Conservation (phyloP, 2,113 vertebrate genomes). For the Thermophis baileyi region DNA sequence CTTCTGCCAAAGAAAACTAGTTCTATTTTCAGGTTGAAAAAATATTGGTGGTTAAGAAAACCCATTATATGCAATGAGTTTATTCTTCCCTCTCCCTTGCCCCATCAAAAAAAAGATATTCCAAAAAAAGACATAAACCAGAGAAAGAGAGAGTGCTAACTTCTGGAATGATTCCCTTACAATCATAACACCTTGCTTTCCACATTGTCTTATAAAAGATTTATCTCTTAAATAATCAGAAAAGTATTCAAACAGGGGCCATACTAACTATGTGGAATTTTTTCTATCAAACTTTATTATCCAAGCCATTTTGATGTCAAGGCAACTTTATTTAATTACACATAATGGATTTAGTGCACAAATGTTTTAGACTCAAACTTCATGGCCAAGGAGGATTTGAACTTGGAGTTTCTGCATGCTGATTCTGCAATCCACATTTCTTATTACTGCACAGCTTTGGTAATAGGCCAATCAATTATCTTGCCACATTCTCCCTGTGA, state of each 20-base stretch:
- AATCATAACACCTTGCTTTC: background rate
- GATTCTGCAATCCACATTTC: background rate
- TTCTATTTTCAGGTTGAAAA: background rate
- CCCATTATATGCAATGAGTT: background rate
- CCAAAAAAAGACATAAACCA: background rate
- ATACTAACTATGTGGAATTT: background rate
- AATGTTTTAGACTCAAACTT: background rate
- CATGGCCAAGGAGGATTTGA: background rate
- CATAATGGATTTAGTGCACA: background rate
- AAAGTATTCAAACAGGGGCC: background rate
- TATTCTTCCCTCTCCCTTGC: background rate
- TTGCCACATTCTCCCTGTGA: background rate
- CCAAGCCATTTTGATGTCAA: background rate
- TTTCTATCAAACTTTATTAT: background rate
- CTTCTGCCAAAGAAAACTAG: background rate
- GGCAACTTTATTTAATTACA: background rate
- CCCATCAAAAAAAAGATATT: background rate
- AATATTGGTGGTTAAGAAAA: background rate
- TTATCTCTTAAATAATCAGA: background rate
- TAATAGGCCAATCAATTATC: background rate
- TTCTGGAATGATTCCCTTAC: background rate
- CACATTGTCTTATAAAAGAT: background rate
- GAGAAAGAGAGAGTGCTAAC: background rate
- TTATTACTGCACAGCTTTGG: background rate
- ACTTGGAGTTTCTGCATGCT: background rate